Conservation (phyloP, 2,888 invertebrate species). For the Cantharis nigra region DNA sequence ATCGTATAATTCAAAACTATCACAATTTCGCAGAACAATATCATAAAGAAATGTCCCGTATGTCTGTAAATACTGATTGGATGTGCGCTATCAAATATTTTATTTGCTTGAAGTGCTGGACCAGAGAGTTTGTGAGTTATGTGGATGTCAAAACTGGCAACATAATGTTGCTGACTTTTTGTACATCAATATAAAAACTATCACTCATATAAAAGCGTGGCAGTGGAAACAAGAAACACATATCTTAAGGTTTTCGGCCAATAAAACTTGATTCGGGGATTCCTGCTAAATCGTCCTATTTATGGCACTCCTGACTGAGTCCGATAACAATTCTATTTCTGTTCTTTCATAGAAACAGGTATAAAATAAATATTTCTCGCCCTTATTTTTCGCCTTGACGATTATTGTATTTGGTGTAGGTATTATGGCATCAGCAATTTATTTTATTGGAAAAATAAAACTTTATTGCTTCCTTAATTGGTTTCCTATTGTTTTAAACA, state of each 20-base stretch:
- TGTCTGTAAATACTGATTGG: slow-evolving; percentile 56
- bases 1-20: slow-evolving; percentile 43
- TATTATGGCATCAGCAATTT: slow-evolving; percentile 1
- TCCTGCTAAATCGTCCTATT: slow-evolving; percentile 39
- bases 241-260: slow-evolving; percentile 39
- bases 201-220: slow-evolving; percentile 47
- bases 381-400: slow-evolving; percentile 1
- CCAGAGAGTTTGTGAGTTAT: slow-evolving; percentile 39
- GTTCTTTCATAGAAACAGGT: slow-evolving; percentile 32
- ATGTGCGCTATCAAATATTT: slow-evolving; percentile 53
- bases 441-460: not conserved
- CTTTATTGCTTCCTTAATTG: not conserved
- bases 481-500: slow-evolving; percentile 11
- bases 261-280: slow-evolving; percentile 58
- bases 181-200: slow-evolving; percentile 50
- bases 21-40: slow-evolving; percentile 43
- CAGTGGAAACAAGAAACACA: slow-evolving; percentile 50
- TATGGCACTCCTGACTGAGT: slow-evolving; percentile 37
- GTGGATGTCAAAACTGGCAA: not conserved
- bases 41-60: slow-evolving; percentile 45
- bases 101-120: slow-evolving; percentile 45
- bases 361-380: slow-evolving; percentile 31
- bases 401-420: slow-evolving; percentile 4
- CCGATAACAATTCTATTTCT: slow-evolving; percentile 50
- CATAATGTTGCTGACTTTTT: slow-evolving; percentile 24